phyloP scores from a whole-genome alignment of 1,140 invertebrate species.

The Heliconius hewitsoni region DNA sequence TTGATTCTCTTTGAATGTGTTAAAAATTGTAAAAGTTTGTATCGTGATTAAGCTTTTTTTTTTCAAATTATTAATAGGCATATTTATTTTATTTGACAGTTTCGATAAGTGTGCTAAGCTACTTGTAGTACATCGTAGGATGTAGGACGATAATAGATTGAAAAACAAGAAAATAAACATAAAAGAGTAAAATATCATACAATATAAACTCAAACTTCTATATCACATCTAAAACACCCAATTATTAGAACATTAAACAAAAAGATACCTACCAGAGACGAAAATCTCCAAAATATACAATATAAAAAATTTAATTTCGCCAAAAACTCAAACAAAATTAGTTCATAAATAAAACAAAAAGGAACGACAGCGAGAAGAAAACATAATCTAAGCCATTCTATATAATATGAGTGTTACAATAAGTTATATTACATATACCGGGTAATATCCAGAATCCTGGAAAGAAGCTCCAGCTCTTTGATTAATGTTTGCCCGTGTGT shows the following conservation, averaged over 20 bases:
- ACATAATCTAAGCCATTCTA: slow-evolving; percentile 49
- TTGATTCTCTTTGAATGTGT: background rate
- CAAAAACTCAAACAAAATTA: slow-evolving; percentile 36
- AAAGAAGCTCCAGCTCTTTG: slow-evolving; percentile 64
- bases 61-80: no score
- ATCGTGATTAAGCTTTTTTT: background rate
- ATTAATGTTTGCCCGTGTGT: slow-evolving; percentile 71
- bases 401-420: slow-evolving; percentile 64
- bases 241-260: no score
- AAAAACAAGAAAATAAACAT: no score
- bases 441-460: slow-evolving; percentile 60
- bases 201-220: no score
- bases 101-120: no score
- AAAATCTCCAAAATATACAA: background rate
- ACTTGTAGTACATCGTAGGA: no score
- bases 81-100: no score
- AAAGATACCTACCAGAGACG: background rate
- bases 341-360: slow-evolving; percentile 30
- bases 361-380: slow-evolving; percentile 48
- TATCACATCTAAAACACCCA: no score
- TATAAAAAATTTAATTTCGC: slow-evolving; percentile 6
- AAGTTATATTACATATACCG: slow-evolving; percentile 60
- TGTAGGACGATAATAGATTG: no score
- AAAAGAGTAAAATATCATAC: no score
- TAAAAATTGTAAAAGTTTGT: no score